Percentiles rank a stretch among this genome's conserved stretches.
Evolutionary conservation across 92 coral and sea anemone species (phyloP).

Genomic region (Epizoanthus illoricatus): DNA sequence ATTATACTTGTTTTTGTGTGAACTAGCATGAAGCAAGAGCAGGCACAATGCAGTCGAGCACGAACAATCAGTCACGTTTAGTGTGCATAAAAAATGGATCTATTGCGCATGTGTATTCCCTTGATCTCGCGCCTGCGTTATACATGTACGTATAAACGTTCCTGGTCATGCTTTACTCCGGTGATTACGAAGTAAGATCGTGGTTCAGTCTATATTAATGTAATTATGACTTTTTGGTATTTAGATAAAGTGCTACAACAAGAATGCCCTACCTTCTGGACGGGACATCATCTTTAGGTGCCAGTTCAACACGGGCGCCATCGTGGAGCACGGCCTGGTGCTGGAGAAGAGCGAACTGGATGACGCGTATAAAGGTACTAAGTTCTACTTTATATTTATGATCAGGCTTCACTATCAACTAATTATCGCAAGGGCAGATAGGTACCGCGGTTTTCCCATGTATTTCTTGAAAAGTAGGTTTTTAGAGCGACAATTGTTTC

Average conservation of each 20-base stretch:
- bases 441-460: no score
- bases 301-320: slow-evolving; percentile 93
- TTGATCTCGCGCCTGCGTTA: no score
- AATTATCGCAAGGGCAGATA: no score
- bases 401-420: not conserved
- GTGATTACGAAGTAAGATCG: not conserved
- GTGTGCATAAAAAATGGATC: no score
- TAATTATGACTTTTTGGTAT: not conserved
- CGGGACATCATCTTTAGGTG: slow-evolving; percentile 93
- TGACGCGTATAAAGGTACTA: slow-evolving; percentile 80
- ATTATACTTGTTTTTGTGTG: no score
- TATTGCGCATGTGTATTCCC: no score
- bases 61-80: no score
- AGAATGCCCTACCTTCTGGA: slow-evolving; percentile 88
- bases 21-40: no score
- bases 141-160: no score
- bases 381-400: not conserved
- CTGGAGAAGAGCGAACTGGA: slow-evolving; percentile 87
- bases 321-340: slow-evolving; percentile 73
- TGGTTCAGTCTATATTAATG: not conserved
- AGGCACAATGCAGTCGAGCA: no score
- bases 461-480: no score
- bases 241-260: slow-evolving; percentile 94
- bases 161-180: not conserved
- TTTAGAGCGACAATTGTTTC: no score